Evolutionary conservation across 2,888 invertebrate species (phyloP).

Genomic region (Tricholauxania praeusta): DNA sequence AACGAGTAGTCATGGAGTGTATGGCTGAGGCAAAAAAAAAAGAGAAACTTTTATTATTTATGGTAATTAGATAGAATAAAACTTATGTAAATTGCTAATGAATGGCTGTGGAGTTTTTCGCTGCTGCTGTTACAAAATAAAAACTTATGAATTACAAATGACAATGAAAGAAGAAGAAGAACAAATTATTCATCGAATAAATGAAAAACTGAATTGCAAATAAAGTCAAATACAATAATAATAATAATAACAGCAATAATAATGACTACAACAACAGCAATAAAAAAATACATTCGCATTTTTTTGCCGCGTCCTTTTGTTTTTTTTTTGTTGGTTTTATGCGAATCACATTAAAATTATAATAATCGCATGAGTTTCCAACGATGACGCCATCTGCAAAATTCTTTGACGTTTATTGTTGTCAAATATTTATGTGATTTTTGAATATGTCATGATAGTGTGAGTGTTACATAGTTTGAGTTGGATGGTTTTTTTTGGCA

Average conservation of each 20-base stretch:
- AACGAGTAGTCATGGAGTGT: neutral
- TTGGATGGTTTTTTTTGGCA: too few relatives aligned
- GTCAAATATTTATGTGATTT: conserved; percentile 57
- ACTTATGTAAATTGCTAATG: conserved; percentile 27
- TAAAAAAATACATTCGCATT: neutral
- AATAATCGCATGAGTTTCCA: conserved; percentile 18
- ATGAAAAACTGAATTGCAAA: conserved; percentile 18
- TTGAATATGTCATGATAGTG: neutral
- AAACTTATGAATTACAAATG: conserved; percentile 20
- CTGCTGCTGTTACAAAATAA: neutral
- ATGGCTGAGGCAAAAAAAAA: neutral
- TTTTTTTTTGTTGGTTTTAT: too few relatives aligned
- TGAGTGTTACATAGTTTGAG: too few relatives aligned
- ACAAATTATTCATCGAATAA: too few relatives aligned
- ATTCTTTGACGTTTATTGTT: conserved; percentile 61
- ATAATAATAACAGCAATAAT: neutral
- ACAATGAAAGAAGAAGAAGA: too few relatives aligned
- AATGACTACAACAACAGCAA: neutral
- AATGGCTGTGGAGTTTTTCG: conserved; percentile 9
- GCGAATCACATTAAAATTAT: conserved; percentile 20
- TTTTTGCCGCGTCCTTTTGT: too few relatives aligned
- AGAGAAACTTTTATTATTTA: conserved; percentile 14
- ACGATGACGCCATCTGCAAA: conserved; percentile 26
- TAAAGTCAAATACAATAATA: conserved; percentile 5
- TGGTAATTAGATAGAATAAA: conserved; percentile 19